Conservation (phyloP, 2,797 vertebrate species). For the Pterois miles region DNA sequence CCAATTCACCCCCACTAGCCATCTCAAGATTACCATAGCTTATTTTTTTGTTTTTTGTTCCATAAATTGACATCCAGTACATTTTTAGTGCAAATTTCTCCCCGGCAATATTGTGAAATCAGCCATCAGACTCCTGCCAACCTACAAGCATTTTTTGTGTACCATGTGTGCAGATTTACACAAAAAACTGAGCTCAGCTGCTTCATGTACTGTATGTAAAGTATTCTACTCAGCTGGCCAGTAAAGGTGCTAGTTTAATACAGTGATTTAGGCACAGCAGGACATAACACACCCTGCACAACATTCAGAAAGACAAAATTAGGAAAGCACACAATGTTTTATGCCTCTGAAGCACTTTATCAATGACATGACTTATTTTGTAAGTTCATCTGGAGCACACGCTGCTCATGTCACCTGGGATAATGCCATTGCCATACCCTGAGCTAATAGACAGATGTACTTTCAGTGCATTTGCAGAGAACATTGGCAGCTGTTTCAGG, state of each 20-base stretch:
- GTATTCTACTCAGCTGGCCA: conserved; percentile 6
- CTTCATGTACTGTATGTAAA: not conserved
- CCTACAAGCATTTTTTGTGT: conserved; percentile 63
- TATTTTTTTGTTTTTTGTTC: not conserved
- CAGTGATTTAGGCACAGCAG: conserved; percentile 2
- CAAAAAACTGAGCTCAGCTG: conserved; percentile 19
- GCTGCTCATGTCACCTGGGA: conserved; percentile 37
- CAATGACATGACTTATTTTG: conserved; percentile 18
- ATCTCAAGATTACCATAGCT: conserved; percentile 18
- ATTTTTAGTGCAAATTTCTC: conserved; percentile 17
- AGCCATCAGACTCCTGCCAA: conserved; percentile 63
- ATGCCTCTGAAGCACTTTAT: conserved; percentile 53
- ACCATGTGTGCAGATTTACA: conserved; percentile 44
- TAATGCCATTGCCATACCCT: conserved; percentile 19
- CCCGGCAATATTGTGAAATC: conserved; percentile 7
- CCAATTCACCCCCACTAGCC: conserved; percentile 27
- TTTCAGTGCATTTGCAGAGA: conserved; percentile 19
- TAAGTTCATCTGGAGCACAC: conserved; percentile 36
- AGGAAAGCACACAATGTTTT: conserved; percentile 25
- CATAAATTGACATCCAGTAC: conserved; percentile 17
- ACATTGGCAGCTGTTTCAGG: conserved; percentile 29
- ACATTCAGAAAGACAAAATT: not conserved
- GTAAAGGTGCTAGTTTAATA: conserved; percentile 17
- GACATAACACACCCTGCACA: not conserved
- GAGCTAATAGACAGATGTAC: conserved; percentile 21